A percentile compares a stretch with the other conserved stretches of the same genome.
Conservation (phyloP, 64 coral and sea anemone genomes). For the Catalaphyllia jardinei region DNA sequence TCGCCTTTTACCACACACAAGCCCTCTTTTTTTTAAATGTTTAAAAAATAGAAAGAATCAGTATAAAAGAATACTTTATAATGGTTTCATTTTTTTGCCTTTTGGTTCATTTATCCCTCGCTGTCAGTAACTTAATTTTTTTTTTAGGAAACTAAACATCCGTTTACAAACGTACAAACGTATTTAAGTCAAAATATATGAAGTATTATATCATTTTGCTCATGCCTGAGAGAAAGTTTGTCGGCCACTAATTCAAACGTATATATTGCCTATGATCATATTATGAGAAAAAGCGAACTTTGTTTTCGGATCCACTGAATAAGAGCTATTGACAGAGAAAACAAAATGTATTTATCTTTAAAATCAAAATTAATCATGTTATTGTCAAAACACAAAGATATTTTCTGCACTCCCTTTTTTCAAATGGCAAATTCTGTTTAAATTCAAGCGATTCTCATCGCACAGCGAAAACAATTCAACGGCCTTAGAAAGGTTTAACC, state of each 20-base stretch:
- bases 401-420: not conserved
- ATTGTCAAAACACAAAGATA: constrained; percentile 14
- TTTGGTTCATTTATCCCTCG: too few species aligned
- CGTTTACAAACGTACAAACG: too few species aligned
- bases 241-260: too few species aligned
- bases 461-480: not conserved
- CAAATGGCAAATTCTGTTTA: not conserved
- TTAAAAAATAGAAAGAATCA: not conserved
- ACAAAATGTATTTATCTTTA: constrained; percentile 1
- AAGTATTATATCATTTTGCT: too few species aligned
- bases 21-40: not conserved
- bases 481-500: not conserved
- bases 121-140: too few species aligned
- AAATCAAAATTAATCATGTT: constrained; percentile 28
- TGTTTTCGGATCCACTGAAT: not conserved
- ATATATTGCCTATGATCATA: not conserved
- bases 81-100: too few species aligned
- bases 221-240: too few species aligned
- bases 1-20: not conserved
- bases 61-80: not conserved
- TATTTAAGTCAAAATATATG: too few species aligned
- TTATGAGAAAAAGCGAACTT: not conserved
- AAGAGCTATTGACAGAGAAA: not conserved
- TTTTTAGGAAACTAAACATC: too few species aligned
- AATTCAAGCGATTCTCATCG: not conserved